Percentiles rank a stretch among this genome's conserved stretches.
These are phyloP conservation scores for Desmodus rotundus DNA, from an alignment of 2,113 vertebrate genomes.

Conservation along the genomic window DNA sequence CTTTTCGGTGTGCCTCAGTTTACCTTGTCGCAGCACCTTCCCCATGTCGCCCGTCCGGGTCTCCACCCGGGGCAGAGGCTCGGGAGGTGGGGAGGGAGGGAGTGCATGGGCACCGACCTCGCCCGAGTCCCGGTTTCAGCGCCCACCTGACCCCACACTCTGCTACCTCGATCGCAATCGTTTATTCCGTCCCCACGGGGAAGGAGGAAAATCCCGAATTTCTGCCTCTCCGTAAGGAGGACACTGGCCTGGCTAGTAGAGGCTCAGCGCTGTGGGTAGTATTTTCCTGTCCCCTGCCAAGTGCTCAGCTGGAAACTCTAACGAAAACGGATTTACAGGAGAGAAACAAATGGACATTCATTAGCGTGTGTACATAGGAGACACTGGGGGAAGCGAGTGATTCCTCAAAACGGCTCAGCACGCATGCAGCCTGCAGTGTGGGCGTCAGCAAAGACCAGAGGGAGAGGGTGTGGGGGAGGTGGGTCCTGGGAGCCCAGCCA, in stretches of 20 bases:
- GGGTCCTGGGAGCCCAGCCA: too few relatives aligned
- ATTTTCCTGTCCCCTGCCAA: neutral
- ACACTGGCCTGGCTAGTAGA: neutral
- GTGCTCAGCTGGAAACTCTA: neutral
- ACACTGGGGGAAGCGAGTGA: neutral
- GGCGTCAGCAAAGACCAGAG: neutral
- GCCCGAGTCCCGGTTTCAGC: too few relatives aligned
- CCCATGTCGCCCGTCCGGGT: fast-evolving
- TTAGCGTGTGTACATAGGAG: fast-evolving
- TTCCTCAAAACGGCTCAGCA: neutral
- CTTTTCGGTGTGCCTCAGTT: neutral
- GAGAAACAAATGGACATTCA: neutral
- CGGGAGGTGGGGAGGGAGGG: fast-evolving
- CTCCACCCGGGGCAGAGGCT: neutral
- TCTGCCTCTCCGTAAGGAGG: neutral
- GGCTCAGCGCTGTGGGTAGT: fast-evolving
- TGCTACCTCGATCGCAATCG: neutral
- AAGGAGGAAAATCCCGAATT: neutral
- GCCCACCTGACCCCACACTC: fast-evolving
- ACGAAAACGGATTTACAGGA: neutral
- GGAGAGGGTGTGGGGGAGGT: neutral
- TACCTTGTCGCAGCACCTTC: neutral
- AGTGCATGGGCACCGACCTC: fast-evolving
- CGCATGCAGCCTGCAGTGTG: fast-evolving
- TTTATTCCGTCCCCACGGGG: too few relatives aligned